Evolutionary conservation across 2,888 invertebrate genomes (phyloP).

Genomic region (Parnassius mnemosyne): DNA sequence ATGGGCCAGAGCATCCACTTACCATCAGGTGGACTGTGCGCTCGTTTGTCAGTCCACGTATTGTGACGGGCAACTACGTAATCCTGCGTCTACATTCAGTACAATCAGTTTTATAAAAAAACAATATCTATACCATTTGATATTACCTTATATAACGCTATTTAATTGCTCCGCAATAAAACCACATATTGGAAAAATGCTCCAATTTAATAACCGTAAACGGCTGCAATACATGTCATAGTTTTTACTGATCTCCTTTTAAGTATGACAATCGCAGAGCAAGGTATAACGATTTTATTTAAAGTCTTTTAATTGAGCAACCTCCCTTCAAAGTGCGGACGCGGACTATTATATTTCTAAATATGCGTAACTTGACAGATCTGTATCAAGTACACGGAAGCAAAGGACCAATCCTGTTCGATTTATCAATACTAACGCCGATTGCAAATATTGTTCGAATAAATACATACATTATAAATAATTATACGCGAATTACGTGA

Average conservation of each 20-base stretch:
- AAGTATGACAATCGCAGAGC: neutral
- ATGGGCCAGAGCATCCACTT: no score
- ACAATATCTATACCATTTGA: no score
- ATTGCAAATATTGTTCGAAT: conserved; percentile 12
- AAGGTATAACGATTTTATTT: neutral
- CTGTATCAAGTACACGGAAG: conserved; percentile 17
- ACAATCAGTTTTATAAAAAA: no score
- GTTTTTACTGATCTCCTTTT: conserved; percentile 3
- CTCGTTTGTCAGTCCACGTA: no score
- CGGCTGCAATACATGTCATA: no score
- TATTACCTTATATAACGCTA: no score
- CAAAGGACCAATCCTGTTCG: neutral
- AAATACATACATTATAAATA: conserved; percentile 7
- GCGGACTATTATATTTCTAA: conserved; percentile 2
- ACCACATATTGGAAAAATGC: no score
- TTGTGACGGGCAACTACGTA: no score
- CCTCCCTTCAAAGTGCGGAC: neutral
- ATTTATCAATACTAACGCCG: neutral
- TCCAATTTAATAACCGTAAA: no score
- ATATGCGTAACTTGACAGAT: conserved; percentile 8
- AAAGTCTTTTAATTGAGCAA: conserved; percentile 3
- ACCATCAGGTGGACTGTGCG: no score
- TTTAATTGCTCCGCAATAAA: no score
- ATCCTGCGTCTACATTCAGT: no score
- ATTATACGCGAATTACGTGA: neutral